phyloP scores from a whole-genome alignment of 2,888 invertebrate genomes.

The Coecobrya sp. region DNA sequence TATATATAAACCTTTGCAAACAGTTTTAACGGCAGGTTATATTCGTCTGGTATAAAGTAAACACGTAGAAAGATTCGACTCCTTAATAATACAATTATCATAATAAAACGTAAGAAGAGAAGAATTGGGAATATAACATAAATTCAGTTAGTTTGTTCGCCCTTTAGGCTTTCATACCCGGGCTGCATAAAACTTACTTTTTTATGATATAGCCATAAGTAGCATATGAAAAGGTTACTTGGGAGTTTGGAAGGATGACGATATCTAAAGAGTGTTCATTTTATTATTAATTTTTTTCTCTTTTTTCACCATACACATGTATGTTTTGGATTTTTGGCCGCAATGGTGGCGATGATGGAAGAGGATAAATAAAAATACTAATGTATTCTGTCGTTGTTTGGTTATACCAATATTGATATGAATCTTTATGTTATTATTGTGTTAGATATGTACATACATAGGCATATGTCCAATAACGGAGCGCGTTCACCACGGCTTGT shows the following conservation, averaged over 20 bases:
- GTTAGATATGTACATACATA: slow-evolving; percentile 1
- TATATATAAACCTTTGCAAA: neutral
- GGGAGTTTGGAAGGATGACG: neutral
- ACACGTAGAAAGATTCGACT: slow-evolving; percentile 1
- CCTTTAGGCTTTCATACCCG: neutral
- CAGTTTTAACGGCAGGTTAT: neutral
- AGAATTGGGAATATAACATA: slow-evolving; percentile 1
- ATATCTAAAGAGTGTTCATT: slow-evolving; percentile 16
- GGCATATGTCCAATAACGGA: slow-evolving; percentile 26
- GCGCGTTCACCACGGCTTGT: neutral
- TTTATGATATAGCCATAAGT: neutral
- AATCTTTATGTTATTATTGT: slow-evolving; percentile 43
- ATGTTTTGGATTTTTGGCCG: slow-evolving; percentile 39
- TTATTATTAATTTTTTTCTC: neutral
- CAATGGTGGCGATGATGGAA: slow-evolving; percentile 16
- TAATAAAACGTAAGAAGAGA: slow-evolving; percentile 1
- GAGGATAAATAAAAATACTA: slow-evolving; percentile 53
- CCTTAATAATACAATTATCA: slow-evolving; percentile 33
- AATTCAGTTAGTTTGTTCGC: neutral
- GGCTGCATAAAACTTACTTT: neutral
- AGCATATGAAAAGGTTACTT: neutral
- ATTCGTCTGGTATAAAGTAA: neutral
- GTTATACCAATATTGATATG: slow-evolving; percentile 43
- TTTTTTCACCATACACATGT: neutral
- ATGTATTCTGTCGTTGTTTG: slow-evolving; percentile 12